Evolutionary conservation across 2,113 vertebrate species (phyloP), one percentile per base, ranked within the genome.

Genomic region (Zosterops japonicus): DNA sequence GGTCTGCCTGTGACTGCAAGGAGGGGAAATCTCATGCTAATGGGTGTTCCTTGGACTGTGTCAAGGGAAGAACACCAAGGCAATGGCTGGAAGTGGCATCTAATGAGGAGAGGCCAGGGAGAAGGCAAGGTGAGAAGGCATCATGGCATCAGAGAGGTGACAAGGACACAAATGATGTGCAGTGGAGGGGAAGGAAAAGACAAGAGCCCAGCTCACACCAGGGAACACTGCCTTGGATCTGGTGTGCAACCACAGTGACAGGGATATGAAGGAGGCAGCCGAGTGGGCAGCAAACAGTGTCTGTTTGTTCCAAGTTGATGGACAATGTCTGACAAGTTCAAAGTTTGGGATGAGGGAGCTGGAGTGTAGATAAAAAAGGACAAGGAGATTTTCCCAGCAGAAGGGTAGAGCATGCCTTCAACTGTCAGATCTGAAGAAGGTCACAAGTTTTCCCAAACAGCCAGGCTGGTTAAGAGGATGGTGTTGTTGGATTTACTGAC

Each of bases 281-380:
- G 1, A 93, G 84, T 3, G 0, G 49, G 49, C 64, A 95, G 69
- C 65, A 63, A 83, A 87, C 22, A 67, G 72, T 0, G 0, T 53
- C 85, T 6, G 1, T 60, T 83, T 61, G 33, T 27, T 90, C 79
- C 4, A 3, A 83, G 75, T 4, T 88, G 83, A 74, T 27, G 60
- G 86, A 35, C 83, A 74, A 46, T 35, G 29, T 69, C 88, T 80
- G 79, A 88, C 67, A 85, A 88, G 75, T 67, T 63, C 75, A 70
- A 76, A 60, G 50, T 49, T 42, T 90, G 53, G 55, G 39, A 90
- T 39, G 24, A 90, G 39, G 49, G 27, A 83, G 14, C 46, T 57
- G 36, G 14, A 24, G 17, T 77, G 27, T 24, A 63, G 52, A 39
- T 33, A 52, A 52, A 77, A 83, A 80, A 41, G 39, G 63, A 80